phyloP scores from a whole-genome alignment of 2,113 vertebrate genomes.

The Hypanus sabinus region DNA sequence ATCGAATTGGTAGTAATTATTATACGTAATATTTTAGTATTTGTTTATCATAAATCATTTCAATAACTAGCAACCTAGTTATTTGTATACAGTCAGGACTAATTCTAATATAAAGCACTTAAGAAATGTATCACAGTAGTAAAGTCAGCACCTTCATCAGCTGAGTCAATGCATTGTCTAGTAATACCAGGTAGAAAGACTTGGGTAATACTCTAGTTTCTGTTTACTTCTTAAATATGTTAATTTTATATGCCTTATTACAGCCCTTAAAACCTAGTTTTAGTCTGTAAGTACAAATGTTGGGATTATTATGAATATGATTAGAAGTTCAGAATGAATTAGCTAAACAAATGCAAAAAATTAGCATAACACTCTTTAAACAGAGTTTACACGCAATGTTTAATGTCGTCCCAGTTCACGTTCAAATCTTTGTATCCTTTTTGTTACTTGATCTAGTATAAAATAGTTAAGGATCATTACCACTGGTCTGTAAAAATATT shows the following conservation, averaged over 20 bases:
- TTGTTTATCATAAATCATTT: slow-evolving; percentile 16
- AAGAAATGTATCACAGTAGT: slow-evolving; percentile 16
- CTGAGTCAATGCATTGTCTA: not conserved
- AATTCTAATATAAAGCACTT: not conserved
- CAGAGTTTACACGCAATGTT: slow-evolving; percentile 10
- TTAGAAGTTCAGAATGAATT: not conserved
- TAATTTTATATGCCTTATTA: not conserved
- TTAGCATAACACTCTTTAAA: slow-evolving; percentile 44
- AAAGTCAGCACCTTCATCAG: slow-evolving; percentile 16
- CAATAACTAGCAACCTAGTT: not conserved
- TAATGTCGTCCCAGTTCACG: slow-evolving; percentile 54
- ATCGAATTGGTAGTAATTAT: not conserved
- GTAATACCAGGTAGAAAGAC: not conserved
- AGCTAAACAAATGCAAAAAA: not conserved
- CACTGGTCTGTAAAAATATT: not conserved
- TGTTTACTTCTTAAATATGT: not conserved
- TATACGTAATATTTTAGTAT: slow-evolving; percentile 1
- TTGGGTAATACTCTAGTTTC: slow-evolving; percentile 5
- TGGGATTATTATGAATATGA: not conserved
- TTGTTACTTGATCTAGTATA: slow-evolving; percentile 72
- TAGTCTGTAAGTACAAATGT: not conserved
- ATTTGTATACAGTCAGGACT: slow-evolving; percentile 26
- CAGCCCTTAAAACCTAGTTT: not conserved
- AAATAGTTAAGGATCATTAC: slow-evolving; percentile 63
- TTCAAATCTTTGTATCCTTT: slow-evolving; percentile 65